These are phyloP conservation scores for Hyperoplus immaculatus DNA, from an alignment of 2,797 vertebrate genomes.

Conservation along the genomic window DNA sequence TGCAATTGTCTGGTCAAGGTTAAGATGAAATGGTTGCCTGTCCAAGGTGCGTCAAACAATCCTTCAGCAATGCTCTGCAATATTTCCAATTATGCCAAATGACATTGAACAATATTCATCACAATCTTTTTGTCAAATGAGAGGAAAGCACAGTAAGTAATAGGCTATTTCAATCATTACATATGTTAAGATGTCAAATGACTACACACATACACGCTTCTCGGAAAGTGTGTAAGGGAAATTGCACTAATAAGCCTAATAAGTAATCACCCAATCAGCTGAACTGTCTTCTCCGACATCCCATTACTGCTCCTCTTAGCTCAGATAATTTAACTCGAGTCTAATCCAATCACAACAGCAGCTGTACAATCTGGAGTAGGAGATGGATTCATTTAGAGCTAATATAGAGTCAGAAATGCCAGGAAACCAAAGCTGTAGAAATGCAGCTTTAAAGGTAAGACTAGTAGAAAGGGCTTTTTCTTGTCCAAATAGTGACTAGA, in stretches of 20 bases:
- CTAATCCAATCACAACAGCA: slow-evolving; percentile 72
- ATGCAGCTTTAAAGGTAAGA: slow-evolving; percentile 16
- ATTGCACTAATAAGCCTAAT: slow-evolving; percentile 65
- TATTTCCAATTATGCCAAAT: slow-evolving; percentile 6
- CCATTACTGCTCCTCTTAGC: slow-evolving; percentile 67
- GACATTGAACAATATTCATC: background rate
- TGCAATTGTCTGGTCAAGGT: slow-evolving; percentile 68
- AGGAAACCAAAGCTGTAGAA: slow-evolving; percentile 15
- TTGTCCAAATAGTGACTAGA: background rate
- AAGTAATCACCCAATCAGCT: slow-evolving; percentile 75
- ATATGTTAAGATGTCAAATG: too few species aligned
- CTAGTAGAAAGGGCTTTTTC: slow-evolving; percentile 5
- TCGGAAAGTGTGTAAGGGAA: slow-evolving; percentile 50
- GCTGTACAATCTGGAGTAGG: slow-evolving; percentile 53
- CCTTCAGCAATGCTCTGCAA: slow-evolving; percentile 27
- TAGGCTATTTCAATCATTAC: background rate
- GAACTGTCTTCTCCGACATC: slow-evolving; percentile 55
- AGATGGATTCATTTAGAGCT: slow-evolving; percentile 60
- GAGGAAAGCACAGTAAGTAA: background rate
- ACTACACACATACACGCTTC: background rate
- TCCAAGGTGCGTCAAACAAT: slow-evolving; percentile 42
- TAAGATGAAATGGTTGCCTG: slow-evolving; percentile 61
- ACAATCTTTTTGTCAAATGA: background rate
- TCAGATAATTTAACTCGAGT: slow-evolving; percentile 65
- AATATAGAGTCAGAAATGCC: slow-evolving; percentile 45